Evolutionary conservation across 2,888 invertebrate species (phyloP).

Genomic region (Chalcosyrphus nemorum): DNA sequence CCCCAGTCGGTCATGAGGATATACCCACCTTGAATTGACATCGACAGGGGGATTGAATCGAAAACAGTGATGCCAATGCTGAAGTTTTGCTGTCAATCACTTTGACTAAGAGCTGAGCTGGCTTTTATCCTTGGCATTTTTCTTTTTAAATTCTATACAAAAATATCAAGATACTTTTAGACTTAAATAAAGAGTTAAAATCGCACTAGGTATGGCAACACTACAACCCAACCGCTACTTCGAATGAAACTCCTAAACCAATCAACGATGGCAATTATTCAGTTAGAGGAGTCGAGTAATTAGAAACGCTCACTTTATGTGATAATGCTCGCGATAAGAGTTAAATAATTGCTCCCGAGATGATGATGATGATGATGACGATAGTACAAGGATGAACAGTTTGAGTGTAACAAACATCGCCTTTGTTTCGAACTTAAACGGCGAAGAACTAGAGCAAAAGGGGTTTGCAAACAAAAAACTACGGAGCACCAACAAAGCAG

Average conservation of each 20-base stretch:
- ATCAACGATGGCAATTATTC: constrained; percentile 70
- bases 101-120: too few species aligned
- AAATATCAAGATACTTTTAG: too few species aligned
- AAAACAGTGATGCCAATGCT: not conserved
- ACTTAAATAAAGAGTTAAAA: too few species aligned
- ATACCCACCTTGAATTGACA: not conserved
- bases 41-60: not conserved
- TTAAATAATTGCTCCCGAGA: constrained; percentile 18
- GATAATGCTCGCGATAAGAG: constrained; percentile 46
- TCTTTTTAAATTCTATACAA: too few species aligned
- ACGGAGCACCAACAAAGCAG: not conserved
- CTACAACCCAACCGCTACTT: constrained; percentile 7
- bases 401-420: constrained; percentile 18
- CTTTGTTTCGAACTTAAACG: constrained; percentile 15
- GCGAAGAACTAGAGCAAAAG: not conserved
- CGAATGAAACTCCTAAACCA: constrained; percentile 54
- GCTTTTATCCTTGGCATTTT: too few species aligned
- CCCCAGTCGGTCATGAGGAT: not conserved
- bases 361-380: constrained; percentile 16
- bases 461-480: not conserved
- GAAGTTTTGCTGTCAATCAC: not conserved
- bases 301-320: constrained; percentile 54
- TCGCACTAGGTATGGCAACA: not conserved
- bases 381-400: not conserved
- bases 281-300: constrained; percentile 67